Percentiles rank a stretch among this genome's conserved stretches.
These are phyloP conservation scores for Sinosuthora webbiana DNA, from an alignment of 2,113 vertebrate genomes.

Conservation along the genomic window DNA sequence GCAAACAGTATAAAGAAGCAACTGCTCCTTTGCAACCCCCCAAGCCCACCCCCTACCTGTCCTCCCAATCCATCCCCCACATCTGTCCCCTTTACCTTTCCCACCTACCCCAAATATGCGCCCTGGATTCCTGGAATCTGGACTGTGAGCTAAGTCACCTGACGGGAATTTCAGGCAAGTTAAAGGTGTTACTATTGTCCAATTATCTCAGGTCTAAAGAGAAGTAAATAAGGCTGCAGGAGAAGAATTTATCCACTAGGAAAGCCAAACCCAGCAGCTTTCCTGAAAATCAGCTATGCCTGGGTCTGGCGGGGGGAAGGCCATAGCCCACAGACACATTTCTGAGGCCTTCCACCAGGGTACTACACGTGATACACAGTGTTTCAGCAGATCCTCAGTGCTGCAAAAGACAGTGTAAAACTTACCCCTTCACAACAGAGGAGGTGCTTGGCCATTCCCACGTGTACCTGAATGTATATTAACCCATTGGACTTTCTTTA, in stretches of 20 bases:
- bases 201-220: neutral
- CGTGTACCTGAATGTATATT: neutral
- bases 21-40: neutral
- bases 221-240: accelerated
- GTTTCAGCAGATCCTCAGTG: neutral
- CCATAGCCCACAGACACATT: neutral
- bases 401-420: neutral
- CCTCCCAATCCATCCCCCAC: too few species aligned
- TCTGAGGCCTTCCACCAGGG: neutral
- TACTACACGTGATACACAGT: accelerated
- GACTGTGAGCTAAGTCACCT: neutral
- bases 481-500: neutral
- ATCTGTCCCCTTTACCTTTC: too few species aligned
- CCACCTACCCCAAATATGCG: neutral
- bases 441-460: accelerated
- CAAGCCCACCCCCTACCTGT: too few species aligned
- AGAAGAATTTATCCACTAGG: neutral
- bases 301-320: accelerated
- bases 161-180: neutral
- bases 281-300: neutral
- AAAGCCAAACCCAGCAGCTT: neutral
- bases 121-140: neutral
- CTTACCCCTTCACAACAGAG: too few species aligned
- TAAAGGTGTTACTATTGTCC: neutral
- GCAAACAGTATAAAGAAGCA: neutral